Percentiles rank a stretch among this genome's conserved stretches.
Evolutionary conservation across 30 jellyfish, hydroid and myxozoan species (phyloP).

Genomic region (Clytia hemisphaerica): DNA sequence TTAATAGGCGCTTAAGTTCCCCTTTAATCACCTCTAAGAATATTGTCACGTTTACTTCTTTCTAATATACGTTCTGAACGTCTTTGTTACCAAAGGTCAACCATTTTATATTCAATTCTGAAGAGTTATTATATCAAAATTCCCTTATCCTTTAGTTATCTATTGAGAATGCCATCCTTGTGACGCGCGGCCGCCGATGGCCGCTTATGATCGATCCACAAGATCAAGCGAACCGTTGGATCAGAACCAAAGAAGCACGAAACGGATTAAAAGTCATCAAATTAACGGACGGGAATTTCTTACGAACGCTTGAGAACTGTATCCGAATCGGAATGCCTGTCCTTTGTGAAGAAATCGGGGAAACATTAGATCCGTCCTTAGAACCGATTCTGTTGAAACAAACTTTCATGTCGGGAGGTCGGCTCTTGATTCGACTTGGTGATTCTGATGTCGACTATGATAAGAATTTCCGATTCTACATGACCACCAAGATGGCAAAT

Average conservation of each 20-base stretch:
- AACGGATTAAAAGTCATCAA: slow-evolving; percentile 81
- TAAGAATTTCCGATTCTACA: slow-evolving; percentile 78
- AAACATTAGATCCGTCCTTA: slow-evolving; percentile 85
- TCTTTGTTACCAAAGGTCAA: no score
- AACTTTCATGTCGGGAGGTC: slow-evolving; percentile 88
- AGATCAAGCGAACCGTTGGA: slow-evolving; percentile 97
- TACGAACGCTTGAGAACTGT: slow-evolving; percentile 83
- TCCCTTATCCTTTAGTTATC: slow-evolving; percentile 47
- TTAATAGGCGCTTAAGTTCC: no score
- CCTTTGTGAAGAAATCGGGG: slow-evolving; percentile 82
- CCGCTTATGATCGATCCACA: slow-evolving; percentile 98
- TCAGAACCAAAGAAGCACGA: slow-evolving; percentile 63
- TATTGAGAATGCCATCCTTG: slow-evolving; percentile 90
- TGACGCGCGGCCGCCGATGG: slow-evolving; percentile 92
- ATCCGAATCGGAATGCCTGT: slow-evolving; percentile 90
- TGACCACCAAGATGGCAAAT: slow-evolving; percentile 89
- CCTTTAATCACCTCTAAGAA: no score
- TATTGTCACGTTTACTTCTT: no score
- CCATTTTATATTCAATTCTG: no score
- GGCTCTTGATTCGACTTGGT: slow-evolving; percentile 87
- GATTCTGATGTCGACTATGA: slow-evolving; percentile 90
- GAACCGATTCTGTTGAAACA: slow-evolving; percentile 86
- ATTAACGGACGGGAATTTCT: slow-evolving; percentile 70
- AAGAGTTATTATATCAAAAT: no score
- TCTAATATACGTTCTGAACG: no score